Conservation (phyloP, 1,140 invertebrate species). For the Brevipalpus yothersi region DNA sequence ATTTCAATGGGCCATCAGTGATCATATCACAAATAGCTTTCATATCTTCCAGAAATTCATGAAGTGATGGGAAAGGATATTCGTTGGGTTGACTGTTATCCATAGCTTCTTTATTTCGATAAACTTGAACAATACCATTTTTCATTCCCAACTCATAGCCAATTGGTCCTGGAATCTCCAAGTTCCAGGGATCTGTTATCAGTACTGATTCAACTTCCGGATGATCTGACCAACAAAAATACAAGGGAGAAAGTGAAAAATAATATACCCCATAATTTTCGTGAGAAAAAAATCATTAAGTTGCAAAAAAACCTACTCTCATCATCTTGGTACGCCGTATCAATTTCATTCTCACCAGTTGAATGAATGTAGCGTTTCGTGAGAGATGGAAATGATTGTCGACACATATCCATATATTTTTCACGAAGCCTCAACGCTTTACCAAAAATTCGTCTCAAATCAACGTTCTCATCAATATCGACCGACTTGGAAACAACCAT, state of each 20-base stretch:
- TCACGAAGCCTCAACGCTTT: conserved; percentile 59
- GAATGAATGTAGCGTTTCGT: conserved; percentile 39
- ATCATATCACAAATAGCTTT: conserved; percentile 72
- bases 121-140: conserved; percentile 63
- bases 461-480: no score
- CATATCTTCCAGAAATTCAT: conserved; percentile 55
- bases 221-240: background rate
- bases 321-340: no score
- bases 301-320: background rate
- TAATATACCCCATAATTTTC: background rate
- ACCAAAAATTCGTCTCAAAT: conserved; percentile 22
- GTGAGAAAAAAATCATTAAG: background rate
- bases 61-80: conserved; percentile 47
- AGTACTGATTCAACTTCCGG: conserved; percentile 46
- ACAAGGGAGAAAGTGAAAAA: no score
- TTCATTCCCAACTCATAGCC: conserved; percentile 41
- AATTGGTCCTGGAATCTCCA: conserved; percentile 31
- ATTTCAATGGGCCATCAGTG: conserved; percentile 91
- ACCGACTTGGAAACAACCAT: no score
- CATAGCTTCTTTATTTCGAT: conserved; percentile 31
- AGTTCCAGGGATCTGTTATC: conserved; percentile 53
- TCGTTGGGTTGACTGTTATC: conserved; percentile 29
- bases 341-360: background rate
- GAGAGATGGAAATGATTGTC: conserved; percentile 60
- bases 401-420: conserved; percentile 65